Conservation (phyloP, 1,140 invertebrate species). For the Aleiodes sp. region DNA sequence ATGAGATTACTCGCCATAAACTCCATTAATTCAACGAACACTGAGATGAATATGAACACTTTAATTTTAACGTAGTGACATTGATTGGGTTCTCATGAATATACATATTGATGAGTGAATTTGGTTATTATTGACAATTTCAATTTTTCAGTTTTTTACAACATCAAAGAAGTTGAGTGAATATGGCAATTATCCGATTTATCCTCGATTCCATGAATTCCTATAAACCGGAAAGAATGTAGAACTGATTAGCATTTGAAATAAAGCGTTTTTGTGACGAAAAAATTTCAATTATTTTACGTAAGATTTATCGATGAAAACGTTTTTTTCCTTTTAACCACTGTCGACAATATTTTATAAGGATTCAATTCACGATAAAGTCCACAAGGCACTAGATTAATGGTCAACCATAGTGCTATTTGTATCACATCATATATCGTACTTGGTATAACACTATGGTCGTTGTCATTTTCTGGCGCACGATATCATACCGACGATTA, state of each 20-base stretch:
- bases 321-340: too few species aligned
- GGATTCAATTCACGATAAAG: slow-evolving; percentile 32
- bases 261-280: neutral
- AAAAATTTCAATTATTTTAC: neutral
- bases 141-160: too few species aligned
- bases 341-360: neutral
- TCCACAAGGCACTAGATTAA: slow-evolving; percentile 35
- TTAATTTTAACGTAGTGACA: too few species aligned
- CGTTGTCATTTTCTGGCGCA: slow-evolving; percentile 14
- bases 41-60: too few species aligned
- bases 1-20: neutral
- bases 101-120: too few species aligned
- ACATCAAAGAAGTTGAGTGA: too few species aligned
- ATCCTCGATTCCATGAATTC: too few species aligned
- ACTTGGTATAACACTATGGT: neutral
- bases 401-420: slow-evolving; percentile 27
- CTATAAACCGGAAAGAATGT: neutral
- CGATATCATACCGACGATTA: slow-evolving; percentile 4
- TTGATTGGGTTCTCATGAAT: too few species aligned
- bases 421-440: slow-evolving; percentile 27
- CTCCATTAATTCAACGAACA: neutral
- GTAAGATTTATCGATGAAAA: neutral
- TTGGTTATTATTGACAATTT: too few species aligned
- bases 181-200: too few species aligned
- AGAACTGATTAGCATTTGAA: neutral